These are phyloP conservation scores for Takifugu ocellatus DNA, from an alignment of 2,797 vertebrate species.

Conservation along the genomic window DNA sequence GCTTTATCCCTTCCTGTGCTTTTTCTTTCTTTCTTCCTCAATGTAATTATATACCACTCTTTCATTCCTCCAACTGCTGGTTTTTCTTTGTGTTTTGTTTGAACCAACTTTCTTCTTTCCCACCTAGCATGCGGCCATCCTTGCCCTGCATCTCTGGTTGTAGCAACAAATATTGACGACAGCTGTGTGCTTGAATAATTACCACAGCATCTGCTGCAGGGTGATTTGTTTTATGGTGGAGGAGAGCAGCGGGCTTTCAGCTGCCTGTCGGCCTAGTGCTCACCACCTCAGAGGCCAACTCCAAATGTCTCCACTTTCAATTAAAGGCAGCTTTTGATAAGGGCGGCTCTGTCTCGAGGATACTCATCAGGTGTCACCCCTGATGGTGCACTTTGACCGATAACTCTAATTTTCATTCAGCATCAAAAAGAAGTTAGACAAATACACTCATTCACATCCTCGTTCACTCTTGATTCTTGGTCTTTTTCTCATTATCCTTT, in stretches of 20 bases:
- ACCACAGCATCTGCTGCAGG: slow-evolving; percentile 74
- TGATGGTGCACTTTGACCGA: slow-evolving; percentile 64
- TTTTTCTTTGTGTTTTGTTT: slow-evolving; percentile 11
- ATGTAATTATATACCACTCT: not conserved
- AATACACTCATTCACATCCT: slow-evolving; percentile 19
- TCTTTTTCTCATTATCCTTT: slow-evolving; percentile 12
- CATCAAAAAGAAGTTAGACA: slow-evolving; percentile 31
- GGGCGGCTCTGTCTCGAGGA: slow-evolving; percentile 63
- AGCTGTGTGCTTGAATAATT: slow-evolving; percentile 74
- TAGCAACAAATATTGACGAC: slow-evolving; percentile 74
- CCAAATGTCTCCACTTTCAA: slow-evolving; percentile 74
- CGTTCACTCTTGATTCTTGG: slow-evolving; percentile 6
- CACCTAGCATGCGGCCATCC: slow-evolving; percentile 18
- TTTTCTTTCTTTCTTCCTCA: not conserved
- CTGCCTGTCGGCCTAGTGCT: slow-evolving; percentile 29
- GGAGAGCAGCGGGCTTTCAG: slow-evolving; percentile 41
- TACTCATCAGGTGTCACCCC: slow-evolving; percentile 67
- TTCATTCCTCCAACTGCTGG: slow-evolving; percentile 24
- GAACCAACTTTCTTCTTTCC: not conserved
- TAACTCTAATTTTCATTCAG: slow-evolving; percentile 57
- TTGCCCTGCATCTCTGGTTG: slow-evolving; percentile 23
- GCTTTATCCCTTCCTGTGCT: slow-evolving; percentile 38
- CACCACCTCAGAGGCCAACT: slow-evolving; percentile 52
- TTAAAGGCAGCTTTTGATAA: slow-evolving; percentile 72
- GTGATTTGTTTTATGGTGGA: slow-evolving; percentile 72